phyloP scores from a whole-genome alignment of 2,797 vertebrate species.

The Melanogrammus aeglefinus region DNA sequence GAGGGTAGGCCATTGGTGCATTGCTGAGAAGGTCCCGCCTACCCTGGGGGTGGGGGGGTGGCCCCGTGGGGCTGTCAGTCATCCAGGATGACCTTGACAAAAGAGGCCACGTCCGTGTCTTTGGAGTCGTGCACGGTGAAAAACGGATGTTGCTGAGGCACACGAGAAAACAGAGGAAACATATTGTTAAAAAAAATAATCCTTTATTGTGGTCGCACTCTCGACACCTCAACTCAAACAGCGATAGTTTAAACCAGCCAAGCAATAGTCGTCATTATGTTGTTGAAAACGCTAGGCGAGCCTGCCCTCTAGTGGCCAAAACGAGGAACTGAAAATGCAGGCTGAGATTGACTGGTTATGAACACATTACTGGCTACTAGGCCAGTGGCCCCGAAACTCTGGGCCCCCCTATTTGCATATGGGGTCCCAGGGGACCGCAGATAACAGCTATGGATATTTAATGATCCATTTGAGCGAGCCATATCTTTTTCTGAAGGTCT shows the following conservation, averaged over 20 bases:
- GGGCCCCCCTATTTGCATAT: too few species aligned
- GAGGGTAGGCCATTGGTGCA: slow-evolving; percentile 56
- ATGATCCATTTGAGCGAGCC: too few species aligned
- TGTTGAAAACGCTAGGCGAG: background rate
- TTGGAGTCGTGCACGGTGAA: slow-evolving; percentile 92
- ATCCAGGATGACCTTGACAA: slow-evolving; percentile 91
- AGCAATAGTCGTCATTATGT: background rate
- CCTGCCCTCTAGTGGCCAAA: background rate
- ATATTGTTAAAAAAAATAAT: background rate
- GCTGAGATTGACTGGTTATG: too few species aligned
- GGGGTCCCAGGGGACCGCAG: too few species aligned
- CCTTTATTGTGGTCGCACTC: too few species aligned
- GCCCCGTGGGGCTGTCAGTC: slow-evolving; percentile 72
- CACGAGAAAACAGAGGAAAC: background rate
- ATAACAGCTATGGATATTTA: too few species aligned
- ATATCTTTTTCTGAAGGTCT: too few species aligned
- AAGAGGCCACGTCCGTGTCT: slow-evolving; percentile 94
- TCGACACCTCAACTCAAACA: too few species aligned
- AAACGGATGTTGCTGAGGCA: slow-evolving; percentile 85
- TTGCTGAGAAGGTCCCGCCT: slow-evolving; percentile 54
- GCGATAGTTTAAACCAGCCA: too few species aligned
- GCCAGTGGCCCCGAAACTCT: too few species aligned
- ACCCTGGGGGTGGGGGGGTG: slow-evolving; percentile 37
- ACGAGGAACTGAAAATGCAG: background rate
- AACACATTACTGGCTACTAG: background rate